phyloP scores from a whole-genome alignment of 2,797 vertebrate species.

The Pipistrellus kuhlii region DNA sequence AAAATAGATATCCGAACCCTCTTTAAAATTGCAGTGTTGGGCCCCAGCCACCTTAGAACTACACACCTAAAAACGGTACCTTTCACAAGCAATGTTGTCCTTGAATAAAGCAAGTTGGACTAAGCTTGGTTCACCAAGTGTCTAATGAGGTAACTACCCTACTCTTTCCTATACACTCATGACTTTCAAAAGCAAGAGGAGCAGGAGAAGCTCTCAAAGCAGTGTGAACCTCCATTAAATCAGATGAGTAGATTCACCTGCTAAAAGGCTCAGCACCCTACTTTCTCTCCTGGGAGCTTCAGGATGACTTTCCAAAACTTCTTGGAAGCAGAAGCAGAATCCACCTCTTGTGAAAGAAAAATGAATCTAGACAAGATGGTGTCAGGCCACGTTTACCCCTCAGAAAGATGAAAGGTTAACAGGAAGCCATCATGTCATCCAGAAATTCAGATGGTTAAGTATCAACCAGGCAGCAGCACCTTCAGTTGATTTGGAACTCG shows the following conservation, averaged over 20 bases:
- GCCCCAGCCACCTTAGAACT: too few relatives aligned
- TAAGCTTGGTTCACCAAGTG: neutral
- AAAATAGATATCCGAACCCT: neutral
- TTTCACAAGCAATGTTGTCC: neutral
- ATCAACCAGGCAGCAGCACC: neutral
- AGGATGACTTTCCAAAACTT: neutral
- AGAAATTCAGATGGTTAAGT: neutral
- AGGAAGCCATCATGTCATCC: neutral
- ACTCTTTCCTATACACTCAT: neutral
- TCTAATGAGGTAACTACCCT: neutral
- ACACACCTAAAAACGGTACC: neutral
- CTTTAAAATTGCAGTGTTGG: neutral
- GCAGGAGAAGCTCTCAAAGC: neutral
- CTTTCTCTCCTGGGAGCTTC: neutral
- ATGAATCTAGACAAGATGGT: neutral
- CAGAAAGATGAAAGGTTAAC: constrained; percentile 14
- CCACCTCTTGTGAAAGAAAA: neutral
- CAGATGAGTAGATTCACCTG: neutral
- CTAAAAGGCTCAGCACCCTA: neutral
- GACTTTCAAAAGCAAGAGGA: constrained; percentile 6
- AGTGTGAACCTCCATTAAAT: neutral
- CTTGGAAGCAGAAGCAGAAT: neutral
- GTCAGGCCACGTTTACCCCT: neutral
- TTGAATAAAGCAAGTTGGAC: neutral
- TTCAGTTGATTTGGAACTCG: neutral